phyloP scores from a whole-genome alignment of 2,888 invertebrate species.

The Tetheella fluctuosa region DNA sequence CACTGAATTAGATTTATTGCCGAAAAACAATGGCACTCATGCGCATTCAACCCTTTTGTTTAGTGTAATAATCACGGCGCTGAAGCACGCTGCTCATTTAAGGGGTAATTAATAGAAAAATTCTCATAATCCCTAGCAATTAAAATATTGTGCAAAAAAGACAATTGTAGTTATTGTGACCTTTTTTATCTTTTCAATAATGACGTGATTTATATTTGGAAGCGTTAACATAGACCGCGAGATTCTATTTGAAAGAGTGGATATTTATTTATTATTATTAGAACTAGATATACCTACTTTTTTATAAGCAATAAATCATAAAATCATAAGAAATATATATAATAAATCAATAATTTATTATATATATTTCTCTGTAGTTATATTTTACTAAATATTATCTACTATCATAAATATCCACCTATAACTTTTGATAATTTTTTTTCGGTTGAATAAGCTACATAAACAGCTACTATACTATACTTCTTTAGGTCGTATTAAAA shows the following conservation, averaged over 20 bases:
- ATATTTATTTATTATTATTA: background rate
- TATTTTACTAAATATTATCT: too few species aligned
- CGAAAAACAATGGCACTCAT: slow-evolving; percentile 72
- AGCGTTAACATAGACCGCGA: slow-evolving; percentile 19
- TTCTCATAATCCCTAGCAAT: slow-evolving; percentile 77
- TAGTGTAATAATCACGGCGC: slow-evolving; percentile 48
- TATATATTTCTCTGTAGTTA: too few species aligned
- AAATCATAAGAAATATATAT: too few species aligned
- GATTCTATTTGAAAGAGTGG: background rate
- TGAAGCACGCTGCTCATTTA: slow-evolving; percentile 74
- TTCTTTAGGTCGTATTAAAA: too few species aligned
- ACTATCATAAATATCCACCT: too few species aligned
- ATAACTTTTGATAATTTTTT: too few species aligned
- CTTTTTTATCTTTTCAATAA: slow-evolving; percentile 39
- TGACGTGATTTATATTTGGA: slow-evolving; percentile 15
- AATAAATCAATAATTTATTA: too few species aligned
- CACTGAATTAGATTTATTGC: slow-evolving; percentile 79
- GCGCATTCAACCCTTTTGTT: slow-evolving; percentile 71
- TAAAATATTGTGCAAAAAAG: slow-evolving; percentile 63
- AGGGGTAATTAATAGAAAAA: slow-evolving; percentile 77
- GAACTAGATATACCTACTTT: too few species aligned
- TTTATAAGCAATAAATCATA: too few species aligned
- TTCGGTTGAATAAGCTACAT: too few species aligned
- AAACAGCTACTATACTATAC: too few species aligned
- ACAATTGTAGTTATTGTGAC: slow-evolving; percentile 54